A percentile compares a stretch with the other conserved stretches of the same genome.
These are phyloP conservation scores for Oreotragus oreotragus DNA, from an alignment of 2,113 vertebrate genomes.

Conservation along the genomic window DNA sequence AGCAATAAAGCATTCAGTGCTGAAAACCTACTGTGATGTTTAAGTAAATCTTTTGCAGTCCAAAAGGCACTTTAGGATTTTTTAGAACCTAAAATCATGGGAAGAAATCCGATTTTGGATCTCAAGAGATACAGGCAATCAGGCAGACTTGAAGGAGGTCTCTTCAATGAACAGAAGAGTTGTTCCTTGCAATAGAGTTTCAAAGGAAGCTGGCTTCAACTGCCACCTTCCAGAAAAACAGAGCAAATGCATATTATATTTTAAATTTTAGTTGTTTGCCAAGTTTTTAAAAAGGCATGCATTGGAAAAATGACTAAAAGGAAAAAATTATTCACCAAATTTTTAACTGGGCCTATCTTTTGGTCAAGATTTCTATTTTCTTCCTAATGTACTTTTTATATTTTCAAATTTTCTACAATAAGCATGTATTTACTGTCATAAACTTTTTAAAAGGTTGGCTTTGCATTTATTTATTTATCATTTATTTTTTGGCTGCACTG, in stretches of 20 bases:
- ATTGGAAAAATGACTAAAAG: background rate
- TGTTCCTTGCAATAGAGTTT: background rate
- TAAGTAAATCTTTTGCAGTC: constrained; percentile 3
- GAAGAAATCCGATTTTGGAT: constrained; percentile 7
- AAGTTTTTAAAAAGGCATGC: background rate
- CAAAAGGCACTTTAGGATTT: background rate
- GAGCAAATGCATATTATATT: background rate
- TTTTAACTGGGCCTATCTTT: background rate
- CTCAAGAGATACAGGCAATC: background rate
- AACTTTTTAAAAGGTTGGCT: background rate
- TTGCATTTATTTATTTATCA: background rate
- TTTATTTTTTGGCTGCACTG: background rate
- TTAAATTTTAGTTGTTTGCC: background rate
- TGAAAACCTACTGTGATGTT: background rate
- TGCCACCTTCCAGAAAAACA: background rate
- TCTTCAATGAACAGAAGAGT: background rate
- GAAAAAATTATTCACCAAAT: background rate
- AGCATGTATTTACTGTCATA: background rate
- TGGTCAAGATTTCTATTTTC: background rate
- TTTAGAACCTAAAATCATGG: background rate
- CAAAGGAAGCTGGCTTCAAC: background rate
- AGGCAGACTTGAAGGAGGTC: background rate
- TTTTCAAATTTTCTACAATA: background rate
- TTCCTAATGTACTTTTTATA: background rate
- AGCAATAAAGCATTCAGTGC: background rate